Conservation (phyloP, 1,140 invertebrate species). For the Lerema accius region DNA sequence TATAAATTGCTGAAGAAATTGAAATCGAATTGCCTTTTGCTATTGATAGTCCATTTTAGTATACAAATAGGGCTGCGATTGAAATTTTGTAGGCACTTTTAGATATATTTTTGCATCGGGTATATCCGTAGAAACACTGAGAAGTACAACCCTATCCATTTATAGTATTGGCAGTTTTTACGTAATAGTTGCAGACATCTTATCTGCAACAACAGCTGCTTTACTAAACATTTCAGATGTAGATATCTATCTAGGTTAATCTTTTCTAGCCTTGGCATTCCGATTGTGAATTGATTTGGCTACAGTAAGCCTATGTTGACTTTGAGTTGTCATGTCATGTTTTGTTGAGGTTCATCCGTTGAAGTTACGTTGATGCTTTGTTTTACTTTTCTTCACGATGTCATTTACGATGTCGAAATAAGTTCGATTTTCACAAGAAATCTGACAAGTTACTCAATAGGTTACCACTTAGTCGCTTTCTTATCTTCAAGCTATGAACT, state of each 20-base stretch:
- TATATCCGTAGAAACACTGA: background rate
- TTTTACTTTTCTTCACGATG: background rate
- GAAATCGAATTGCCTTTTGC: slow-evolving; percentile 15
- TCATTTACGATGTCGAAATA: background rate
- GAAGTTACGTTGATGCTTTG: background rate
- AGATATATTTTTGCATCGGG: background rate
- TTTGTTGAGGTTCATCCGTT: background rate
- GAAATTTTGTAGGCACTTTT: background rate
- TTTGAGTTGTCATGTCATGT: slow-evolving; percentile 13
- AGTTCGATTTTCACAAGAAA: too few relatives aligned
- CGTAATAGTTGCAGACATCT: background rate
- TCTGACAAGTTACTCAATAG: too few relatives aligned
- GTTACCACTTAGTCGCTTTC: too few relatives aligned
- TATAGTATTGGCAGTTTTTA: background rate
- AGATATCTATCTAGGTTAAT: slow-evolving; percentile 14
- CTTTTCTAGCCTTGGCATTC: slow-evolving; percentile 23
- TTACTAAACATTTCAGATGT: slow-evolving; percentile 4
- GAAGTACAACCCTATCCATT: background rate
- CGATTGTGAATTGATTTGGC: slow-evolving; percentile 15
- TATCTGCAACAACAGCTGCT: background rate
- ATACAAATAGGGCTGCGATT: background rate
- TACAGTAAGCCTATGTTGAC: slow-evolving; percentile 7
- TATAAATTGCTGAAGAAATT: slow-evolving; percentile 26
- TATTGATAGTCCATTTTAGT: background rate
- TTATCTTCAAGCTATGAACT: too few relatives aligned